These are phyloP conservation scores for Drosophila azteca DNA, from an alignment of 1,140 invertebrate species.

Conservation along the genomic window DNA sequence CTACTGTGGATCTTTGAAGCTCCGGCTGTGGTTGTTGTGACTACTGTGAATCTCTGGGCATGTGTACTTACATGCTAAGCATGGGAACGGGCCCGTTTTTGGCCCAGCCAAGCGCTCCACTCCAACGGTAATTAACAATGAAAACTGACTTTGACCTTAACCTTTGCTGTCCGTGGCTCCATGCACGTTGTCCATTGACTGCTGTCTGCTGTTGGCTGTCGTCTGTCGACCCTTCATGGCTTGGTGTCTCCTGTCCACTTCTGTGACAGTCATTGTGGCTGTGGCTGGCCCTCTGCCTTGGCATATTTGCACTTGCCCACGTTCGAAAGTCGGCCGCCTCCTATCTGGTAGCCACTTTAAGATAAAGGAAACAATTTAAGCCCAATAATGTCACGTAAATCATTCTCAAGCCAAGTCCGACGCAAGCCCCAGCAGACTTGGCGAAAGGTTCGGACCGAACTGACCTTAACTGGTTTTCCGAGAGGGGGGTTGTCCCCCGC, in stretches of 20 bases:
- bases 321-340: slow-evolving; percentile 33
- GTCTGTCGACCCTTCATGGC: not conserved
- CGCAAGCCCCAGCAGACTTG: slow-evolving; percentile 30
- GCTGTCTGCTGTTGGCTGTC: not conserved
- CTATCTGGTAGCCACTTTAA: slow-evolving; percentile 24
- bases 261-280: not conserved
- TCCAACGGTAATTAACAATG: slow-evolving; percentile 73
- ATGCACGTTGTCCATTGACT: slow-evolving; percentile 1
- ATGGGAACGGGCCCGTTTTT: slow-evolving; percentile 57
- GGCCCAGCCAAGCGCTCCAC: slow-evolving; percentile 1
- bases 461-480: slow-evolving; percentile 69
- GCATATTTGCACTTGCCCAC: slow-evolving; percentile 54
- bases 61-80: slow-evolving; percentile 50
- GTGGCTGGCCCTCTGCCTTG: slow-evolving; percentile 18
- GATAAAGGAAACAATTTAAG: slow-evolving; percentile 47
- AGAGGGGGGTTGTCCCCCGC: not conserved
- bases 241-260: not conserved
- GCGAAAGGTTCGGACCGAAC: slow-evolving; percentile 59
- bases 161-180: slow-evolving; percentile 48
- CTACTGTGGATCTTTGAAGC: slow-evolving; percentile 20
- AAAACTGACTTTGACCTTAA: slow-evolving; percentile 80
- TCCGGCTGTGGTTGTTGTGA: slow-evolving; percentile 7
- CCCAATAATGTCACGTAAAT: slow-evolving; percentile 65
- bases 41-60: slow-evolving; percentile 2
- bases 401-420: slow-evolving; percentile 41